These are phyloP conservation scores for Formica selysi DNA, from an alignment of 1,140 invertebrate species.

Conservation along the genomic window DNA sequence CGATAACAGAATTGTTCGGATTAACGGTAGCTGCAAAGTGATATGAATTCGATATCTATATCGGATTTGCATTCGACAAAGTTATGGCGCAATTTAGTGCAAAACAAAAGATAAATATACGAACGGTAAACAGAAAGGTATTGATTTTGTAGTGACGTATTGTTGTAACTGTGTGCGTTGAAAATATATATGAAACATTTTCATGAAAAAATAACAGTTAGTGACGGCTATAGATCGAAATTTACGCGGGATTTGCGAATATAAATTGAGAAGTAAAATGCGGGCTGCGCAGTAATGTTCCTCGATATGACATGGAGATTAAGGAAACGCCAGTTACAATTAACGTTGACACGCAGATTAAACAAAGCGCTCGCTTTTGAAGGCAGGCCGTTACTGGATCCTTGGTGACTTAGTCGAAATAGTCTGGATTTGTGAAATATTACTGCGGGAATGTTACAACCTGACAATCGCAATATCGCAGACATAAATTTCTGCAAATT, in stretches of 20 bases:
- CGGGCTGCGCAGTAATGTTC: background rate
- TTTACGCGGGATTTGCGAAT: conserved; percentile 12
- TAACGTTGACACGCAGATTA: conserved; percentile 5
- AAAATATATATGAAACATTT: conserved; percentile 39
- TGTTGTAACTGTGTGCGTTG: background rate
- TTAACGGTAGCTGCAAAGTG: background rate
- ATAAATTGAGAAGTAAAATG: conserved; percentile 6
- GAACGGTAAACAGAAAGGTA: conserved; percentile 5
- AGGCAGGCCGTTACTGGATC: background rate
- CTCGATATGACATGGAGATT: background rate
- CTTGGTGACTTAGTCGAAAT: background rate
- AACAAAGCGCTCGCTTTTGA: background rate
- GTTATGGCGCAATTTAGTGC: conserved; percentile 14
- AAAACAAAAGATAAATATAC: conserved; percentile 14
- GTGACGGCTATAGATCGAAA: background rate
- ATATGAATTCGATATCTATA: conserved; percentile 27
- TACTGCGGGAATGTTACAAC: background rate
- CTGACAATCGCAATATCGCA: background rate
- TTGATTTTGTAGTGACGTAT: conserved; percentile 32
- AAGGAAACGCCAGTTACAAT: conserved; percentile 19
- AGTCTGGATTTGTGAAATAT: background rate
- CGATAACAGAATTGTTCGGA: background rate
- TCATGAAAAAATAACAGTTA: conserved; percentile 8
- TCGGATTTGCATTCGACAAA: background rate
- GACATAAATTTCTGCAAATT: conserved; percentile 26